Conservation (phyloP, 2,113 vertebrate species). For the Myotis yumanensis region DNA sequence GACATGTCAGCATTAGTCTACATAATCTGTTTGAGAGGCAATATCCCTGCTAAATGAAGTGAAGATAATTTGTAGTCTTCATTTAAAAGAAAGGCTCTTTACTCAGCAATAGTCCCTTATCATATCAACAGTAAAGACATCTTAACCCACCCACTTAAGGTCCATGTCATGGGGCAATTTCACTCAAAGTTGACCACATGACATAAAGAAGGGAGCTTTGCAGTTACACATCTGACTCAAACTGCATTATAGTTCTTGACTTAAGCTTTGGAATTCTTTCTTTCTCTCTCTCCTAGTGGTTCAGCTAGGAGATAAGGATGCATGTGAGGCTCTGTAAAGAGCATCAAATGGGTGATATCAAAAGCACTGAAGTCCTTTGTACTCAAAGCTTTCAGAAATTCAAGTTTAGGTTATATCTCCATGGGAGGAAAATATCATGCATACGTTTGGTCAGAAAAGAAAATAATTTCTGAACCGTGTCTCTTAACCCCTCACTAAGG, state of each 20-base stretch:
- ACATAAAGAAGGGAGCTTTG: background rate
- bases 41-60: conserved; percentile 63
- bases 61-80: conserved; percentile 52
- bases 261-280: background rate
- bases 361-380: background rate
- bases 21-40: conserved; percentile 66
- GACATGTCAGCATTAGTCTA: conserved; percentile 45
- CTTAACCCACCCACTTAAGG: background rate
- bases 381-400: conserved; percentile 46
- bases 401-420: conserved; percentile 42
- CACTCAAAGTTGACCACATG: background rate
- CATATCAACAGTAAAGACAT: background rate
- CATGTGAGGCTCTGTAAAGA: background rate
- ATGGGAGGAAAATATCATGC: conserved; percentile 48
- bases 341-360: background rate
- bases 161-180: background rate
- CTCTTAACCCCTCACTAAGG: conserved; percentile 54
- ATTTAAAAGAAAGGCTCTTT: conserved; percentile 23
- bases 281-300: background rate
- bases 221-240: background rate
- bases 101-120: conserved; percentile 38
- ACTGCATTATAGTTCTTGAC: background rate
- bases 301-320: background rate
- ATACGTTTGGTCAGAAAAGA: conserved; percentile 47
- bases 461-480: conserved; percentile 34